Percentiles rank a stretch among this genome's conserved stretches.
Conservation (phyloP, 2,888 invertebrate species). For the Agrotis segetum region DNA sequence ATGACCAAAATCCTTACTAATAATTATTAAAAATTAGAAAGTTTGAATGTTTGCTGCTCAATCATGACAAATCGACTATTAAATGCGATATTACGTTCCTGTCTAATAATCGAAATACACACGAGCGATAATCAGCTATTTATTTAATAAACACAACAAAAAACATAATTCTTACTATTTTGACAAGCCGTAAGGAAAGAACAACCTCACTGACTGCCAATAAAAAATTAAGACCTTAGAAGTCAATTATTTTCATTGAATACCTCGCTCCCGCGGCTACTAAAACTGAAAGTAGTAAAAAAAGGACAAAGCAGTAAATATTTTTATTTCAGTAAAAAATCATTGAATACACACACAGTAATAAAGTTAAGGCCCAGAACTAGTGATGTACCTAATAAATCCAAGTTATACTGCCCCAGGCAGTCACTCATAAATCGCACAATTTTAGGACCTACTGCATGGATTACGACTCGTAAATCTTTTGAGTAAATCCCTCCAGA, state of each 20-base stretch:
- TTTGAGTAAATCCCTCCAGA: slow-evolving; percentile 54
- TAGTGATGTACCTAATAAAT: slow-evolving; percentile 57
- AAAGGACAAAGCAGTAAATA: slow-evolving; percentile 41
- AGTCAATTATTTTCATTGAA: slow-evolving; percentile 1
- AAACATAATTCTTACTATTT: neutral
- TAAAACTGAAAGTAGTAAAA: slow-evolving; percentile 17
- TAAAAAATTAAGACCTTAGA: neutral
- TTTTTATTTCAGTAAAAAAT: slow-evolving; percentile 57
- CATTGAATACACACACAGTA: slow-evolving; percentile 42
- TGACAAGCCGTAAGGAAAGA: too few species aligned
- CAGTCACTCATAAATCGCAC: slow-evolving; percentile 63
- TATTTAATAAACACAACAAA: too few species aligned
- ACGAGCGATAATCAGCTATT: too few species aligned
- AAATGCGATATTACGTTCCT: too few species aligned
- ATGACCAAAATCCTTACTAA: too few species aligned
- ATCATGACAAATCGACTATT: too few species aligned
- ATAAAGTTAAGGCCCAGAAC: slow-evolving; percentile 38
- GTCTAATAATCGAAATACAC: too few species aligned
- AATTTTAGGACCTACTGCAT: slow-evolving; percentile 62
- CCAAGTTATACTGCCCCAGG: slow-evolving; percentile 54
- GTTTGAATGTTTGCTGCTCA: too few species aligned
- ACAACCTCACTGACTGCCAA: too few species aligned
- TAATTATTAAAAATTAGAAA: too few species aligned
- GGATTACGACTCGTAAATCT: slow-evolving; percentile 65
- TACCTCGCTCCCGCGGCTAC: neutral